phyloP scores from a whole-genome alignment of 1,140 invertebrate genomes.

The Rhizoglyphus robini region DNA sequence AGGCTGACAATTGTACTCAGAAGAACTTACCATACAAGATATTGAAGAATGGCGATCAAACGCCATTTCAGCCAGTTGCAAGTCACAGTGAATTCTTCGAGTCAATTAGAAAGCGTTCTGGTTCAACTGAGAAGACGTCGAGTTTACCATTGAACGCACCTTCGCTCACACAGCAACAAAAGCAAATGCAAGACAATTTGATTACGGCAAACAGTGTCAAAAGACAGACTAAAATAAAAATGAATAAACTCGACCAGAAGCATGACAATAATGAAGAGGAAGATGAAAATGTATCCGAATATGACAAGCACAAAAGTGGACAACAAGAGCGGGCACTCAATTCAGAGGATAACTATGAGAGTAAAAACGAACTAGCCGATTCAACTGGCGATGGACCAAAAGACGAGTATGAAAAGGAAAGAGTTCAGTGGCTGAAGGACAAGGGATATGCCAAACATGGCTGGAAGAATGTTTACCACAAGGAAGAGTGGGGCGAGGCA shows the following conservation, averaged over 20 bases:
- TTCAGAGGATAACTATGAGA: neutral
- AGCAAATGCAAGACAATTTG: neutral
- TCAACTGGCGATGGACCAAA: neutral
- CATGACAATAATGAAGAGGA: neutral
- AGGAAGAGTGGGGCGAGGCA: conserved; percentile 28
- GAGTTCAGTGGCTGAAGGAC: conserved; percentile 19
- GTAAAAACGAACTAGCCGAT: neutral
- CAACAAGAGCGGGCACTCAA: neutral
- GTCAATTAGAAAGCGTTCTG: neutral
- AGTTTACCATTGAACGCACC: neutral
- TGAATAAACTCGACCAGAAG: neutral
- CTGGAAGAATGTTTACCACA: conserved; percentile 29
- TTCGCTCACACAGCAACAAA: too few species aligned
- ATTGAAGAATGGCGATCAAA: too few species aligned
- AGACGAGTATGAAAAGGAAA: neutral
- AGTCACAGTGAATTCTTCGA: neutral
- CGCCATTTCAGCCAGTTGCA: too few species aligned
- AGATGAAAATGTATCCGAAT: conserved; percentile 4
- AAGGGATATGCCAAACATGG: conserved; percentile 24
- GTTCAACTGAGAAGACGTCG: neutral
- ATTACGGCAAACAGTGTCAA: neutral
- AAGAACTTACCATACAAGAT: too few species aligned
- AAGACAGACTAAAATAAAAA: neutral
- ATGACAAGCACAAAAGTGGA: neutral
- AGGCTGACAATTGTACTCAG: too few species aligned